These are phyloP conservation scores for Setipinna tenuifilis DNA, from an alignment of 2,797 vertebrate species.

Conservation along the genomic window DNA sequence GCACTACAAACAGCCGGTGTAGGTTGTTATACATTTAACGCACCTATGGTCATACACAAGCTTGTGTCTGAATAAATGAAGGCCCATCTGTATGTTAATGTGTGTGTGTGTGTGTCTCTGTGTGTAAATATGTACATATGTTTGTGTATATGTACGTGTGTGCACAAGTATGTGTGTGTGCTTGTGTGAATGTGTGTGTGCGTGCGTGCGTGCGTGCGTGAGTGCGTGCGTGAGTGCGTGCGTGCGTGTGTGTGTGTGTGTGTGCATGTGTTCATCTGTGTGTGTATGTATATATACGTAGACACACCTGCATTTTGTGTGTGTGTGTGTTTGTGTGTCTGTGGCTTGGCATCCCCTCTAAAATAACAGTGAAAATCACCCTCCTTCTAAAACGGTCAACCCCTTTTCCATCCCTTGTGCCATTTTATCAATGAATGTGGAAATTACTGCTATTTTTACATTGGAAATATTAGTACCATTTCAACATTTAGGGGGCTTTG, in stretches of 20 bases:
- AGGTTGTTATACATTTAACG: neutral
- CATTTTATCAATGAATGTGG: no score
- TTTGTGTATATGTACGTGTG: neutral
- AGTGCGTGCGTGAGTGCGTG: conserved; percentile 32
- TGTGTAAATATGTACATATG: neutral
- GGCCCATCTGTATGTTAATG: no score
- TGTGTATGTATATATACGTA: no score
- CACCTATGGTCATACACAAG: neutral
- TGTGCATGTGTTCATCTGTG: no score
- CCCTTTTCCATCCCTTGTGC: no score
- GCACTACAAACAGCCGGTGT: neutral
- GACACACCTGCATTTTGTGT: neutral
- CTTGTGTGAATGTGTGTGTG: neutral
- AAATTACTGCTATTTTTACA: no score
- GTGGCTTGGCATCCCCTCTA: no score
- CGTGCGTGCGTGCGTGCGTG: neutral
- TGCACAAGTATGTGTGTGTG: neutral
- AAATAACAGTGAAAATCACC: no score
- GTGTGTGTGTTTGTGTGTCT: neutral
- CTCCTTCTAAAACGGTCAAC: no score
- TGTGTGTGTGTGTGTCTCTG: neutral
- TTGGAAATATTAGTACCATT: no score
- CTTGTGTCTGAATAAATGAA: neutral
- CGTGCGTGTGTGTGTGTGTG: conserved; percentile 29
- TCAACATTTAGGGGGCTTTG: no score